Conservation (phyloP, 2,888 invertebrate species). For the Orthosia gothica region DNA sequence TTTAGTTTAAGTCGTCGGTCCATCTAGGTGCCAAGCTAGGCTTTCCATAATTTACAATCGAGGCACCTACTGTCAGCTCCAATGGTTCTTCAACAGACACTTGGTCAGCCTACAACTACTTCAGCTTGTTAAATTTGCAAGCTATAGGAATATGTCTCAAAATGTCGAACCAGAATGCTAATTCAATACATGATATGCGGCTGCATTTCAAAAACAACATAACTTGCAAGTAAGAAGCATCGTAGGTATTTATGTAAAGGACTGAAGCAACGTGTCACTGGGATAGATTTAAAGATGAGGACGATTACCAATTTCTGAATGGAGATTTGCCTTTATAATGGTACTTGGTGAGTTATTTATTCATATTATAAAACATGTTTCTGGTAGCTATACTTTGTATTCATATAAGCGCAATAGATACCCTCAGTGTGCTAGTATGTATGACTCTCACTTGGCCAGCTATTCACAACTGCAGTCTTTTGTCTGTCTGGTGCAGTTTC, state of each 20-base stretch:
- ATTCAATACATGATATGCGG: background rate
- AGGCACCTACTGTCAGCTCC: constrained; percentile 4
- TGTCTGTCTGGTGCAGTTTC: constrained; percentile 54
- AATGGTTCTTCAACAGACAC: background rate
- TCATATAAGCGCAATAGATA: constrained; percentile 1
- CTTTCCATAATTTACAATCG: background rate
- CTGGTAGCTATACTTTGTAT: background rate
- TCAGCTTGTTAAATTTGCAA: background rate
- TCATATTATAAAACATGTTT: constrained; percentile 14
- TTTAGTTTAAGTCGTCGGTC: background rate
- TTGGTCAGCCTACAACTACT: background rate
- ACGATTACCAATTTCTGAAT: background rate
- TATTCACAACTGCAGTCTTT: constrained; percentile 42
- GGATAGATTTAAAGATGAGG: constrained; percentile 12
- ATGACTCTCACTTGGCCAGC: constrained; percentile 24
- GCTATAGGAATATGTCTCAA: background rate
- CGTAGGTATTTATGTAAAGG: background rate
- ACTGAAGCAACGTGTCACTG: background rate
- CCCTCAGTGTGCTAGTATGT: background rate
- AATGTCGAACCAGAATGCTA: background rate
- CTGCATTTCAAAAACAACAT: background rate
- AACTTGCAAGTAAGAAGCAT: background rate
- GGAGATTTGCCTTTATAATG: background rate
- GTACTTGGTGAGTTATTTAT: constrained; percentile 2
- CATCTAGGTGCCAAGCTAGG: background rate